These are phyloP conservation scores for Psittacula derbiana DNA, from an alignment of 2,797 vertebrate genomes.

Conservation along the genomic window DNA sequence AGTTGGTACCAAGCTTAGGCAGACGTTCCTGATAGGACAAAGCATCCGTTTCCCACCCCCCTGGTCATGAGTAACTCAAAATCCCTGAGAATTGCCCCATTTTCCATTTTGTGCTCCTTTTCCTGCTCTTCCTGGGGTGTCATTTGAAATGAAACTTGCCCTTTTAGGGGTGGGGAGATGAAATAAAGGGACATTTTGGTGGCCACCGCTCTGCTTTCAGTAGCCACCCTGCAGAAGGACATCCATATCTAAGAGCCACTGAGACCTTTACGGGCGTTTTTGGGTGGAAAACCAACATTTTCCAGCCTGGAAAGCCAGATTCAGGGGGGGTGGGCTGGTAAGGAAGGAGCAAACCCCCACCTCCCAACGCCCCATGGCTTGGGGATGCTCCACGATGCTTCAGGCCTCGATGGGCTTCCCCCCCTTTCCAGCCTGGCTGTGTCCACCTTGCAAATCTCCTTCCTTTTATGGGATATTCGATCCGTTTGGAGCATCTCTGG, in stretches of 20 bases:
- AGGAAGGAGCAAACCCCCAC: not conserved
- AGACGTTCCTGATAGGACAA: fast-evolving
- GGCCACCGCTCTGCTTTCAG: not conserved
- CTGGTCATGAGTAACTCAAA: not conserved
- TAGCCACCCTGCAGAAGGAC: not conserved
- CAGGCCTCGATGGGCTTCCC: not conserved
- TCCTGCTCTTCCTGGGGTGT: fast-evolving
- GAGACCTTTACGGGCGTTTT: not conserved
- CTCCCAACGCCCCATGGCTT: fast-evolving
- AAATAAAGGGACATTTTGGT: not conserved
- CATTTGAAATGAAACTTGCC: not conserved
- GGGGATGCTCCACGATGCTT: not conserved
- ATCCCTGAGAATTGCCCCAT: not conserved
- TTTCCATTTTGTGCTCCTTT: not conserved
- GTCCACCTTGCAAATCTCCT: not conserved
- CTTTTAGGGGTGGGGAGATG: fast-evolving
- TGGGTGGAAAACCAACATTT: not conserved
- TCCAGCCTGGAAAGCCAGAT: not conserved
- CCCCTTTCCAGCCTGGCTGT: fast-evolving
- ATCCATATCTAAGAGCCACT: fast-evolving
- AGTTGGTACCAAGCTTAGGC: not conserved
- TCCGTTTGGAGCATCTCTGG: not conserved
- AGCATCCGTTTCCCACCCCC: fast-evolving
- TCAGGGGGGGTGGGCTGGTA: no score
- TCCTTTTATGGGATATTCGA: not conserved